These are phyloP conservation scores for Drosophila pullipes DNA, from an alignment of 2,888 invertebrate genomes.

Conservation along the genomic window DNA sequence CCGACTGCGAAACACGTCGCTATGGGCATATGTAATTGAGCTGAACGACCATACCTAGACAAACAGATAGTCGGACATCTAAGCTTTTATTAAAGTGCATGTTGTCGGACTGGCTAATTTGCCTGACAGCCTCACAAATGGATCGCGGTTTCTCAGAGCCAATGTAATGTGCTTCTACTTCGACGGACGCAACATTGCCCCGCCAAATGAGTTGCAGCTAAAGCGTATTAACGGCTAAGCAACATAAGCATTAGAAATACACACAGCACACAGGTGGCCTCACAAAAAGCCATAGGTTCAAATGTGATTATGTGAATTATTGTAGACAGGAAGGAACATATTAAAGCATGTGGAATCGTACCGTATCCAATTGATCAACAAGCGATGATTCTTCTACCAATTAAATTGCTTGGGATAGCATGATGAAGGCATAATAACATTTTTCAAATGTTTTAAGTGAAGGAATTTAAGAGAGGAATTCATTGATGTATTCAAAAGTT, in stretches of 20 bases:
- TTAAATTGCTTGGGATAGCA: neutral
- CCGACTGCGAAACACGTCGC: slow-evolving; percentile 14
- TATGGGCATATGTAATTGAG: slow-evolving; percentile 61
- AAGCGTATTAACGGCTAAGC: slow-evolving; percentile 64
- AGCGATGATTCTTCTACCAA: neutral
- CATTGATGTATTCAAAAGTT: neutral
- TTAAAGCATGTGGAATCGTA: neutral
- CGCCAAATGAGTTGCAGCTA: slow-evolving; percentile 49
- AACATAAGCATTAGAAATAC: slow-evolving; percentile 41
- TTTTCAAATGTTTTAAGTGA: neutral
- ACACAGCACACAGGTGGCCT: slow-evolving; percentile 11
- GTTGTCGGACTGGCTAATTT: slow-evolving; percentile 58
- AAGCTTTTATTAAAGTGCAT: slow-evolving; percentile 56
- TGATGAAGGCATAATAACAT: neutral
- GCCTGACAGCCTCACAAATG: slow-evolving; percentile 58
- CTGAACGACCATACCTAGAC: slow-evolving; percentile 38
- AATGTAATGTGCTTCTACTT: slow-evolving; percentile 39
- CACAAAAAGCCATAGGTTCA: neutral
- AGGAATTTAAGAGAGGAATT: neutral
- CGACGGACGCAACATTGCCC: slow-evolving; percentile 12
- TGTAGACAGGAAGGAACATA: neutral
- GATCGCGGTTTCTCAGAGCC: slow-evolving; percentile 41
- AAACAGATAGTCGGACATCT: slow-evolving; percentile 29
- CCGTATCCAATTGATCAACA: neutral
- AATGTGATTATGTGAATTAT: neutral